Evolutionary conservation across 2,888 invertebrate species (phyloP).

Genomic region (Amblyjoppa fuscipennis): DNA sequence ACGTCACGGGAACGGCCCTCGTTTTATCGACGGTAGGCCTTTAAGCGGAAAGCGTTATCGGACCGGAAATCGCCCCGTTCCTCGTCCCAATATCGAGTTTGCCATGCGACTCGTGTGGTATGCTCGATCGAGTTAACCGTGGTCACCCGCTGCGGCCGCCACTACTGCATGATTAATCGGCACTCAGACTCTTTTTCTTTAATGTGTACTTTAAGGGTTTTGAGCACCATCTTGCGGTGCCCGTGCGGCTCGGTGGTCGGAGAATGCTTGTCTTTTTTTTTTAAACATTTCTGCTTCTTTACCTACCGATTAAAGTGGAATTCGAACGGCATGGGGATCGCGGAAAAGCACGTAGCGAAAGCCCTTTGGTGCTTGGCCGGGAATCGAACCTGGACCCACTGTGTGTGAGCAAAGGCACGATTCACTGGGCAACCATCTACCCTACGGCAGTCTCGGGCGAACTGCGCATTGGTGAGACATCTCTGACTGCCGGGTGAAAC

Average conservation of each 20-base stretch:
- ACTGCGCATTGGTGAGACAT: not conserved
- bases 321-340: not conserved
- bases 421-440: not conserved
- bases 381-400: not conserved
- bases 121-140: not conserved
- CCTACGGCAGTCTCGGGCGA: not conserved
- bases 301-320: not conserved
- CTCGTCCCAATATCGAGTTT: not conserved
- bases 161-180: not conserved
- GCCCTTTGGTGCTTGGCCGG: not conserved
- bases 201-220: not conserved
- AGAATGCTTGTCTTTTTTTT: not conserved
- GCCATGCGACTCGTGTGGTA: not conserved
- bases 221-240: not conserved
- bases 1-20: not conserved
- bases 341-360: not conserved
- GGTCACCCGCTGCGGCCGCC: not conserved
- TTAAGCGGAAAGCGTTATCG: constrained; percentile 33
- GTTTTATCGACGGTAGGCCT: constrained; percentile 40
- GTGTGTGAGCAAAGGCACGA: not conserved
- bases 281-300: not conserved
- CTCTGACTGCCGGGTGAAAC: not conserved
- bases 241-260: not conserved
- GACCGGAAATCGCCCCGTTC: constrained; percentile 51
- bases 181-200: not conserved